Evolutionary conservation across 2,888 invertebrate genomes (phyloP).

Genomic region (Neuroscelio doddi): DNA sequence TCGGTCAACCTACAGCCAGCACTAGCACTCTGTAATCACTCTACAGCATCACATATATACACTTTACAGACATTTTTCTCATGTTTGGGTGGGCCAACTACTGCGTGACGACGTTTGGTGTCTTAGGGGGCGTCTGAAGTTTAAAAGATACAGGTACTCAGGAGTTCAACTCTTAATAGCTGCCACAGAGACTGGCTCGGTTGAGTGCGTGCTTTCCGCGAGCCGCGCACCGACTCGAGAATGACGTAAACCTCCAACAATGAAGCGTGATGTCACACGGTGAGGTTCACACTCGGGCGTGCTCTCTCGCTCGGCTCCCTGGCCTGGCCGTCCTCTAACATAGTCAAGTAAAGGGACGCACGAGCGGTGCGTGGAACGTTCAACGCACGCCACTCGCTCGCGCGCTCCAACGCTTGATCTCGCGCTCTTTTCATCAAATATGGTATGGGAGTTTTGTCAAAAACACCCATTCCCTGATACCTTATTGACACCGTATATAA

Average conservation of each 20-base stretch:
- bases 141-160: too few relatives aligned
- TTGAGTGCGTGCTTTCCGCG: constrained; percentile 20
- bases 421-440: constrained; percentile 20
- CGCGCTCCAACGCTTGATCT: background rate
- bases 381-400: background rate
- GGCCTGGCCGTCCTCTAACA: background rate
- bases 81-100: too few relatives aligned
- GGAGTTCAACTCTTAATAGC: too few relatives aligned
- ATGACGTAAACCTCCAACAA: constrained; percentile 73
- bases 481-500: background rate
- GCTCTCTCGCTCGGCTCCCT: background rate
- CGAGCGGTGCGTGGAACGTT: constrained; percentile 5
- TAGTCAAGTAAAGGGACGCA: constrained; percentile 2
- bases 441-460: constrained; percentile 18
- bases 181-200: constrained; percentile 5
- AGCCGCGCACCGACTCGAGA: constrained; percentile 55
- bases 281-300: constrained; percentile 50
- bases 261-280: constrained; percentile 71
- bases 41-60: too few relatives aligned
- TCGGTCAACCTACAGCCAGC: too few relatives aligned
- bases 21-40: too few relatives aligned
- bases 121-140: constrained; percentile 24
- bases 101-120: too few relatives aligned
- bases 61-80: too few relatives aligned
- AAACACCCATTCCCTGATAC: constrained; percentile 6